A percentile compares a stretch with the other conserved stretches of the same genome.
Conservation (phyloP, 2,888 invertebrate species). For the Ceramica pisi region DNA sequence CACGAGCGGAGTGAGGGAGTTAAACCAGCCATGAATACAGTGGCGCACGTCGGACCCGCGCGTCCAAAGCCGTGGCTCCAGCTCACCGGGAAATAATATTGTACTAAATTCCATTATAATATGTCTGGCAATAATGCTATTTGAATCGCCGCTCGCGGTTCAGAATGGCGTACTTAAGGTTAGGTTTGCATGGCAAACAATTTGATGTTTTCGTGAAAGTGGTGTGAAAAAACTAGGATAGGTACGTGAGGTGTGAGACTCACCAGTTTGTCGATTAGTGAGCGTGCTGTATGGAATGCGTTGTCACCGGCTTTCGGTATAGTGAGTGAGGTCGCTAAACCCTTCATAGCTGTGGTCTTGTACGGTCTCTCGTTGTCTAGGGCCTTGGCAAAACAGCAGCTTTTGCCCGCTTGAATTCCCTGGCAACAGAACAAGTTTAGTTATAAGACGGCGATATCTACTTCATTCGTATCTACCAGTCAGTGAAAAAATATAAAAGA, state of each 20-base stretch:
- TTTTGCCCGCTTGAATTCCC: slow-evolving; percentile 76
- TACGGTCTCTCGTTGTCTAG: slow-evolving; percentile 75
- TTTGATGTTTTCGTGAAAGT: too few relatives aligned
- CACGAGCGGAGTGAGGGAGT: too few relatives aligned
- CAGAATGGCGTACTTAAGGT: too few relatives aligned
- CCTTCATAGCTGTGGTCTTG: slow-evolving; percentile 57
- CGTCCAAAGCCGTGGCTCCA: too few relatives aligned
- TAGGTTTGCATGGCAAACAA: too few relatives aligned
- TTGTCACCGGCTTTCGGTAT: slow-evolving; percentile 76
- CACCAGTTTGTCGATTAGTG: slow-evolving; percentile 79
- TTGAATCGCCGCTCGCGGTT: too few relatives aligned
- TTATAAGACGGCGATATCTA: not conserved
- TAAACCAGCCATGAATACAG: too few relatives aligned
- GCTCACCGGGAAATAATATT: too few relatives aligned
- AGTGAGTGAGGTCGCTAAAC: slow-evolving; percentile 71
- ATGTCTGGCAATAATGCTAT: too few relatives aligned
- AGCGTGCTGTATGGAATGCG: slow-evolving; percentile 77
- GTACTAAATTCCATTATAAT: too few relatives aligned
- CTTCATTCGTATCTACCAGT: not conserved
- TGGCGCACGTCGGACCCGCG: too few relatives aligned
- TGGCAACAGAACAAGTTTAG: slow-evolving; percentile 50
- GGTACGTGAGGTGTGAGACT: slow-evolving; percentile 16
- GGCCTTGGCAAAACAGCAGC: slow-evolving; percentile 78
- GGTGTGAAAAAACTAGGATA: not conserved
- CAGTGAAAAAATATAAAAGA: slow-evolving; percentile 12